These are phyloP conservation scores for Premnoplex brunnescens DNA, from an alignment of 2,797 vertebrate species.

Conservation along the genomic window DNA sequence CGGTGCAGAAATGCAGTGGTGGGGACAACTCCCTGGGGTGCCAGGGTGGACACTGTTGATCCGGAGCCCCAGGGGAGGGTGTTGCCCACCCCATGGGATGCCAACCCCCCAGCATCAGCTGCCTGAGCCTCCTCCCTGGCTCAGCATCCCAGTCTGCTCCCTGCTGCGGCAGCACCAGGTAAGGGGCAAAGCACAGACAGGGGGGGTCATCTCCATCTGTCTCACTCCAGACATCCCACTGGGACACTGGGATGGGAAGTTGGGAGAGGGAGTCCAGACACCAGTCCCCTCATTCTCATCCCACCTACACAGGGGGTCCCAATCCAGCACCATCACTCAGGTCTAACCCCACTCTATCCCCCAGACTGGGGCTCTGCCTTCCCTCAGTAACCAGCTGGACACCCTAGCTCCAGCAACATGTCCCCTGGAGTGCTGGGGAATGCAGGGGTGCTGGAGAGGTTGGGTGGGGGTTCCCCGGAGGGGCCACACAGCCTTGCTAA, in stretches of 20 bases:
- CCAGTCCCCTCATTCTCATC: neutral
- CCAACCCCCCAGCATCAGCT: neutral
- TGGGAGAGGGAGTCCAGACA: neutral
- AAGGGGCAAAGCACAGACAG: neutral
- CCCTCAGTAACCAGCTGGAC: neutral
- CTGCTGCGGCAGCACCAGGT: neutral
- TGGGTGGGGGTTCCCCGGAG: fast-evolving
- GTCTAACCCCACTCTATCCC: neutral
- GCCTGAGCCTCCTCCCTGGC: neutral
- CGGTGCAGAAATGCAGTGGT: neutral
- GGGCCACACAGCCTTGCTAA: neutral
- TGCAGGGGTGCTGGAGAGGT: neutral
- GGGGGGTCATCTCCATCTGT: neutral
- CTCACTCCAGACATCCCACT: neutral
- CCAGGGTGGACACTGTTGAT: neutral
- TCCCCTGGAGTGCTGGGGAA: too few relatives aligned
- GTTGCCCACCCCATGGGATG: neutral
- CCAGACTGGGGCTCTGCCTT: neutral
- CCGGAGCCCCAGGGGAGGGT: neutral
- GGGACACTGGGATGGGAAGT: neutral
- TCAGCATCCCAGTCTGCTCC: neutral
- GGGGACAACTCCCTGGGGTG: neutral
- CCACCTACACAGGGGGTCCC: neutral
- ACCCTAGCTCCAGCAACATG: neutral
- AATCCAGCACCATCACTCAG: neutral